A percentile compares a stretch with the other conserved stretches of the same genome.
phyloP scores from a whole-genome alignment of 2,797 vertebrate genomes.

The Argentina silus region DNA sequence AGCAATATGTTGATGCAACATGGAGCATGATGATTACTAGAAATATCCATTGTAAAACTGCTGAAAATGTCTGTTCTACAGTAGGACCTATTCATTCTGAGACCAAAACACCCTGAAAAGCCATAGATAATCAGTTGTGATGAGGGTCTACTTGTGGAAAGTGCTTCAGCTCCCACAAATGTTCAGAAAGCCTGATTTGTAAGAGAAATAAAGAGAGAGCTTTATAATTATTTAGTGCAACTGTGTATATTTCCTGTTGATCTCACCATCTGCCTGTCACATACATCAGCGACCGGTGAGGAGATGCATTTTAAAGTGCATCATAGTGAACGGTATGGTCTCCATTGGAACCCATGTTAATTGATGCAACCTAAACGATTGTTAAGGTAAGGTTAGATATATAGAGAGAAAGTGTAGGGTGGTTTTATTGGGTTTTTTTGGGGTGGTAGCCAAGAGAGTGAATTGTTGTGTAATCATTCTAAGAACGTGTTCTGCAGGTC shows the following conservation, averaged over 20 bases:
- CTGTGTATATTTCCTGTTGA: neutral
- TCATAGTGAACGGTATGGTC: too few relatives aligned
- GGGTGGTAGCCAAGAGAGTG: too few relatives aligned
- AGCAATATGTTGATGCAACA: neutral
- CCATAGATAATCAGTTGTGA: constrained; percentile 12
- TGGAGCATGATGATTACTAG: neutral
- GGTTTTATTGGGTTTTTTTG: too few relatives aligned
- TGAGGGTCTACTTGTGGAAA: neutral
- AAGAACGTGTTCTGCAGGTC: too few relatives aligned
- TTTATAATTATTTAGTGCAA: constrained; percentile 1
- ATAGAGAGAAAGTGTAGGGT: too few relatives aligned
- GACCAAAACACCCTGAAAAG: constrained; percentile 22
- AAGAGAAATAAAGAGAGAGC: constrained; percentile 2
- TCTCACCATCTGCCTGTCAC: too few relatives aligned
- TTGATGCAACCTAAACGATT: too few relatives aligned
- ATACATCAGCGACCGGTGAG: too few relatives aligned
- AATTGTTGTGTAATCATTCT: too few relatives aligned
- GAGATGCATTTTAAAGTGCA: too few relatives aligned
- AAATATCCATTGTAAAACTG: constrained; percentile 4
- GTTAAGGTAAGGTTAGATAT: too few relatives aligned
- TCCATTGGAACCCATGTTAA: too few relatives aligned
- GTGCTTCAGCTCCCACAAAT: neutral
- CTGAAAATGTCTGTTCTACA: neutral
- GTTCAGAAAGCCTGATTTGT: neutral
- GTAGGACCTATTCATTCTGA: neutral